Evolutionary conservation across 1,140 invertebrate species (phyloP).

Genomic region (Megalopta genalis): DNA sequence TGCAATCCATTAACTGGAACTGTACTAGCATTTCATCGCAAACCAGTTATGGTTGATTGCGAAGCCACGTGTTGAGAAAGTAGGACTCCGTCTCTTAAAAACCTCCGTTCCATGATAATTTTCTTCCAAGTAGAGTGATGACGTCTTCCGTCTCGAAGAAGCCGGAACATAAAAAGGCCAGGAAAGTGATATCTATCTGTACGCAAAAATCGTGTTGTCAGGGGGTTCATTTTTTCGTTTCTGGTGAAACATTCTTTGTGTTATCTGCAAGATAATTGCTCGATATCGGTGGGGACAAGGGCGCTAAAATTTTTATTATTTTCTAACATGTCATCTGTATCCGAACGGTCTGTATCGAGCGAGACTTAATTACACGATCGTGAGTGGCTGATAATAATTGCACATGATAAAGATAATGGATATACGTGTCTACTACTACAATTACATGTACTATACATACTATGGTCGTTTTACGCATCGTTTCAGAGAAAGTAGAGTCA

Average conservation of each 20-base stretch:
- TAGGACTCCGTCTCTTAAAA: neutral
- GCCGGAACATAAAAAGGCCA: neutral
- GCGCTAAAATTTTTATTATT: slow-evolving; percentile 3
- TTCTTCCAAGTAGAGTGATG: neutral
- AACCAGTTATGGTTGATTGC: neutral
- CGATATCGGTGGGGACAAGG: neutral
- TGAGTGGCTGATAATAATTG: too few relatives aligned
- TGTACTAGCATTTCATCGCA: neutral
- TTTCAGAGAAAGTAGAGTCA: too few relatives aligned
- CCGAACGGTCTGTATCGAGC: too few relatives aligned
- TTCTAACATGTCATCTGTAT: too few relatives aligned
- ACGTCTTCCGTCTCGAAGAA: neutral
- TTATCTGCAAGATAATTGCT: slow-evolving; percentile 24
- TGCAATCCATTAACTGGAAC: too few relatives aligned
- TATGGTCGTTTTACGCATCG: too few relatives aligned
- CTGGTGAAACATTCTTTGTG: too few relatives aligned
- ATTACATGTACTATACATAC: too few relatives aligned
- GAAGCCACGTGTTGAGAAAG: neutral
- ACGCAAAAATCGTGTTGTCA: neutral
- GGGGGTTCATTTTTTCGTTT: neutral
- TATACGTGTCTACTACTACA: too few relatives aligned
- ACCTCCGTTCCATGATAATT: neutral
- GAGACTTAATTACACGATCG: too few relatives aligned
- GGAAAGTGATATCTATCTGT: neutral
- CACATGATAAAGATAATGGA: too few relatives aligned